A percentile compares a stretch with the other conserved stretches of the same genome.
These are phyloP conservation scores for Dasysyrphus albostriatus DNA, from an alignment of 2,888 invertebrate species.

Conservation along the genomic window DNA sequence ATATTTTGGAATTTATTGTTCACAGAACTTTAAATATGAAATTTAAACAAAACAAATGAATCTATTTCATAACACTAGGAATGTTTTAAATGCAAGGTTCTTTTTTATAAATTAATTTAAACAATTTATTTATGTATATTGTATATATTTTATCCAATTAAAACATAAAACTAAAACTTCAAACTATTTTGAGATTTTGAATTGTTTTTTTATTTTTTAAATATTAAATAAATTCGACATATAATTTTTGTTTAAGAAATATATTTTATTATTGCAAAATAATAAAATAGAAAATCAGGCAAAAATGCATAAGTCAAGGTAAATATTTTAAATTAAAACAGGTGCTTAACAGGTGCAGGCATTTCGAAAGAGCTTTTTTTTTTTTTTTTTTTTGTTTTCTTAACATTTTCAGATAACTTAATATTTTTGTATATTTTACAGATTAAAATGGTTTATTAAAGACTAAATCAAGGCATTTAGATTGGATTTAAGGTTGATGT, in stretches of 20 bases:
- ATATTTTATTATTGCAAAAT: constrained; percentile 53
- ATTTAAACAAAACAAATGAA: constrained; percentile 22
- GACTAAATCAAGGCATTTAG: too few species aligned
- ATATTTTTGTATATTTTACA: too few species aligned
- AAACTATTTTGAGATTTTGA: not conserved
- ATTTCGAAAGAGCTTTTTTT: not conserved
- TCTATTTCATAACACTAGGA: constrained; percentile 63
- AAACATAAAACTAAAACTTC: not conserved
- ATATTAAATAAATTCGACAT: constrained; percentile 5
- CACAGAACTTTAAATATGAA: constrained; percentile 9
- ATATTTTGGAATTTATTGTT: not conserved
- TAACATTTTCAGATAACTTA: too few species aligned
- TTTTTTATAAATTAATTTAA: constrained; percentile 22
- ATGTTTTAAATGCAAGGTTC: constrained; percentile 75
- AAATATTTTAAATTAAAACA: not conserved
- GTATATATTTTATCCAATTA: not conserved
- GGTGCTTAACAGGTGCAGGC: not conserved
- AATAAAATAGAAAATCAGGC: not conserved
- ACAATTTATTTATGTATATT: too few species aligned
- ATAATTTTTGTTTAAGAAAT: constrained; percentile 41
- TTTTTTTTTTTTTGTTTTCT: not conserved
- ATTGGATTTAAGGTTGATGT: too few species aligned
- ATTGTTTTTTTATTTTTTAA: not conserved
- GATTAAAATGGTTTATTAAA: too few species aligned
- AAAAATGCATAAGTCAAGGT: not conserved